Base-by-base conservation (phyloP, 1,140 invertebrate genomes). In the Brachionus asplanchnoidis region DNA sequence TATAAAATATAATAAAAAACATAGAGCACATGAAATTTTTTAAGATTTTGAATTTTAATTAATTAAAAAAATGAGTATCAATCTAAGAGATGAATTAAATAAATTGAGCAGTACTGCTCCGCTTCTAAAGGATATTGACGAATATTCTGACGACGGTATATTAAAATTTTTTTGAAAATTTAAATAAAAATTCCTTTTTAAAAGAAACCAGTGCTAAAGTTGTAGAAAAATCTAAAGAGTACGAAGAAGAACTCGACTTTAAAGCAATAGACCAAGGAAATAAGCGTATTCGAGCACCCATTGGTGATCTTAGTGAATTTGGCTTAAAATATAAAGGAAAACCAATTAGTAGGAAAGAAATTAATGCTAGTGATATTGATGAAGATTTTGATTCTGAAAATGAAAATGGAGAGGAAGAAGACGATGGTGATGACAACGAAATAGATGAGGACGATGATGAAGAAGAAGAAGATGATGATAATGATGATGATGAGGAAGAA, bases 381-480 rank as follows among this genome's bases (percentile, higher is more conserved):
- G 66, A 70, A 32, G 66, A 70, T 36, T 9, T n/a, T 70, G 75
- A 50, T 36, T 36, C 32, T n/a, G 75, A 50, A 50, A 20, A 46
- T 78, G 32, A 50, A 1, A 53, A 85, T 9, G 32, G 42, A 26
- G 44, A 50, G 26, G 36, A 86, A 28, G 85, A 85, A 44, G 66
- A 85, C 32, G 32, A 36, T 7, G 32, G 6, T 36, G 6, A 36
- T 36, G 32, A 36, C 0, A 7, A 36, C 32, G 32, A 36, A 36
- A 7, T 36, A 66, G 78, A 85, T 50, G 28, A 53, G 26, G 79
- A 82, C 8, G 44, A 65, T 70, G 78, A 85, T 2, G 85, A 85
- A 73, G 84, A 85, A 2, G 77, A 85, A 46, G 85, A 85, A 56
- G 85, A 84, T 60, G 84, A 85, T 40, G 85, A 86, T 68, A 32